Base-by-base conservation (phyloP, 2,113 vertebrate genomes). In the Mugil cephalus region DNA sequence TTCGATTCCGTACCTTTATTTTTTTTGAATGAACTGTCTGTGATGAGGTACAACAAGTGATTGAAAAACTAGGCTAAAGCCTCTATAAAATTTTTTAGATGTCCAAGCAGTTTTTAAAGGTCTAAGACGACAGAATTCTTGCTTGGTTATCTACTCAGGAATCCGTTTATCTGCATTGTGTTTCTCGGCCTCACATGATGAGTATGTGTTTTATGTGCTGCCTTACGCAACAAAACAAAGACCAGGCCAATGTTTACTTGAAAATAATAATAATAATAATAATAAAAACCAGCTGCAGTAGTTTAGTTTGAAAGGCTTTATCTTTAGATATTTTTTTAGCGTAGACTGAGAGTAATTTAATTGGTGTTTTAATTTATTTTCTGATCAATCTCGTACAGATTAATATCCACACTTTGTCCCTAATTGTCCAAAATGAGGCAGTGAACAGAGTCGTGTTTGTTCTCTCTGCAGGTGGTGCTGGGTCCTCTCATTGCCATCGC, bases 401-500 rank as follows among this genome's bases (percentile, higher is more conserved):
- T 30, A 30, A 30, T 3, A 30, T 30, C 24, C 24, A 30, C 24
- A 30, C 24, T 30, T 30, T 5, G 3, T 30, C 24, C 5, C 24
- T 3, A 30, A 30, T 30, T 30, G 24, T 30, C 5, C 24, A 30
- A 30, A 30, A 30, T 5, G 5, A 30, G 24, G 24, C 24, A 30
- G 24, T 30, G 24, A 30, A 30, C 24, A 5, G 24, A 30, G 10
- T 14, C 17, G 8, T 42, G 3, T 54, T 14, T 59, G 51, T 56
- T 53, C 15, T 70, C 2, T 4, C 58, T 76, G 34, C 83, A 99
- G 98, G 96, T 96, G 34, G 97, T 98, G 79, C 93, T 99, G 88
- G 97, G 98, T 59, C 97, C 98, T 79, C 96, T 99, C 43, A 99
- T 99, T 58, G 97, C 98, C 86, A 98, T 99, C 0, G 97, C 98